Evolutionary conservation across 2,113 vertebrate species (phyloP), one percentile per base, ranked within the genome.

Genomic region (Euleptes europaea): DNA sequence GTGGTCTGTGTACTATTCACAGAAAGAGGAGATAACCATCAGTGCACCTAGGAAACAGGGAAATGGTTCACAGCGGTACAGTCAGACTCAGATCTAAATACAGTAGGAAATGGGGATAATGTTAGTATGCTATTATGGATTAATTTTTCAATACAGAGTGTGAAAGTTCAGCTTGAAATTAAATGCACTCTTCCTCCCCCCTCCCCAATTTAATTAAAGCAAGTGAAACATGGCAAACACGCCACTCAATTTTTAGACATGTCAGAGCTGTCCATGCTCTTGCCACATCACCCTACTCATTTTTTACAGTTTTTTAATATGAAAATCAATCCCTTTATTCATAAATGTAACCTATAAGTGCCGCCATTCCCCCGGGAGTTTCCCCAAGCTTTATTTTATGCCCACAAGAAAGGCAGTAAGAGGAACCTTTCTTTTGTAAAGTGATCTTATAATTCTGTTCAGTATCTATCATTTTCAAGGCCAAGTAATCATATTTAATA

Each of bases 401-500:
- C 91, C 94, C 92, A 93, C 90, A 94, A 95, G 94, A 96, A 95
- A 95, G 91, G 92, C 94, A 94, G 92, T 95, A 96, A 96, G 95
- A 95, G 92, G 95, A 94, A 96, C 95, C 95, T 95, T 96, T 96
- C 94, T 96, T 97, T 96, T 94, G 94, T 95, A 96, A 96, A 96
- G 95, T 89, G 92, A 95, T 95, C 94, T 92, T 94, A 92, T 96
- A 96, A 96, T 96, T 96, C 95, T 96, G 92, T 94, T 96, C 94
- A 94, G 93, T 94, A 96, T 95, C 94, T 93, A 96, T 96, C 94
- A 97, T 95, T 96, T 96, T 96, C 96, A 96, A 95, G 95, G 94
- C 95, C 95, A 96, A 96, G 94, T 95, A 95, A 96, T 96, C 95
- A 95, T 95, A 95, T 96, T 95, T 96, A 97, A 96, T 96, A 95